Evolutionary conservation across 2,888 invertebrate species (phyloP), one percentile per base, ranked within the genome.

Genomic region (Cyclophora punctaria): DNA sequence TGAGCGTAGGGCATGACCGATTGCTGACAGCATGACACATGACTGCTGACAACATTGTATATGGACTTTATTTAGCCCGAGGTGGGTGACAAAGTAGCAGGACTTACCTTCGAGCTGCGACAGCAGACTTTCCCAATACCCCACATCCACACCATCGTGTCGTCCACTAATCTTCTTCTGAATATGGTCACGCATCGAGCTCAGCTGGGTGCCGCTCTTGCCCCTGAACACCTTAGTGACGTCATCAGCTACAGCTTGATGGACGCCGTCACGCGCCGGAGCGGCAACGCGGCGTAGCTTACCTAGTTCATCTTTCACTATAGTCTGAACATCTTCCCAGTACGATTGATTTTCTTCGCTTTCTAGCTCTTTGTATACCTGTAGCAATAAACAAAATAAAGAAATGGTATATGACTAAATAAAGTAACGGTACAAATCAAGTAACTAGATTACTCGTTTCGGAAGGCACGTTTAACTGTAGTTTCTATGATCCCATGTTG

Each of bases 51-150:
- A 20, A 20, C n/a, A n/a, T n/a, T 20, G 20, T 20, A 20, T 20
- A 20, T 20, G 20, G 20, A 20, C 20, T 20, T 20, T 20, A 20
- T 20, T 1, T 20, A 20, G 20, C 20, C 20, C 20, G 20, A 20
- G 20, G 20, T 20, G 20, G 20, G 20, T 20, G 20, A 20, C 20
- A 20, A 20, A 20, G 20, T 20, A 20, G 20, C 20, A 67, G 69
- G n/a, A 55, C 7, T 5, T 47, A 92, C 92, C 92, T 89, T 97
- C 97, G 5, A 99, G 89, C 78, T 98, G 97, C n/a, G 96, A 96
- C 41, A 98, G 89, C 58, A 99, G 84, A 46, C 96, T 96, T 88
- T 99, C 99, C 99, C 99, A 99, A 83, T 98, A 99, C 45, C 97
- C 96, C 57, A 98, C 94, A 86, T 99, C 99, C 45, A 98, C 93